Percentiles rank a stretch among this genome's conserved stretches.
Conservation (phyloP, 1,140 invertebrate genomes). For the Papilio dardanus region DNA sequence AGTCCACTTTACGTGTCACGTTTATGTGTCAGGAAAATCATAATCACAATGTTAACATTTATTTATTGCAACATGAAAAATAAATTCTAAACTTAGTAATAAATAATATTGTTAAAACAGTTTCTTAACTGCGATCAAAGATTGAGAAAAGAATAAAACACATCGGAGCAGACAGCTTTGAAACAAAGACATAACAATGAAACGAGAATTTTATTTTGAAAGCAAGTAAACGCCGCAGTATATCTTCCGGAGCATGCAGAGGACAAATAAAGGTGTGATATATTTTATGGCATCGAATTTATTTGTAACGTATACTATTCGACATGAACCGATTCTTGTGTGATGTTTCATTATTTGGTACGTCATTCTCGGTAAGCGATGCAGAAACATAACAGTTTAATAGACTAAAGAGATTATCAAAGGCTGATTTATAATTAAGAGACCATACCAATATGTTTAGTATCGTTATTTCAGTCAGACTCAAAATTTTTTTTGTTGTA, state of each 20-base stretch:
- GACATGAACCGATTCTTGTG: conserved; percentile 19
- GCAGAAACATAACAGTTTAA: conserved; percentile 3
- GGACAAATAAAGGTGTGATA: conserved; percentile 39
- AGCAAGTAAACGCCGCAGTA: conserved; percentile 38
- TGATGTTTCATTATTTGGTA: conserved; percentile 32
- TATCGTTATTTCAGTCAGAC: too few species aligned
- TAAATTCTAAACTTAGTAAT: not conserved
- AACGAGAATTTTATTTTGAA: conserved; percentile 43
- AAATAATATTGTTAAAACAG: conserved; percentile 27
- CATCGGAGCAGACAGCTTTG: conserved; percentile 29
- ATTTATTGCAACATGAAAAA: not conserved
- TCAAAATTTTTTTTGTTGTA: too few species aligned
- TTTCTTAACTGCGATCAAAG: conserved; percentile 34
- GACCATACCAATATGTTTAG: too few species aligned
- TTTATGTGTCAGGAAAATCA: too few species aligned
- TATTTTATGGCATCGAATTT: conserved; percentile 35
- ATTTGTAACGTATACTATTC: conserved; percentile 35
- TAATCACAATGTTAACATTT: not conserved
- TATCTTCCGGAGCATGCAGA: conserved; percentile 29
- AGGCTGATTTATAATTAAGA: too few species aligned
- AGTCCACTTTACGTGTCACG: too few species aligned
- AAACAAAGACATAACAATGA: conserved; percentile 42
- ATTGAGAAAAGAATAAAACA: conserved; percentile 32
- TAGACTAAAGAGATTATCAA: conserved; percentile 7
- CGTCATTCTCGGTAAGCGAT: conserved; percentile 10